phyloP scores from a whole-genome alignment of 2,113 vertebrate genomes.

The Anguilla japonica region DNA sequence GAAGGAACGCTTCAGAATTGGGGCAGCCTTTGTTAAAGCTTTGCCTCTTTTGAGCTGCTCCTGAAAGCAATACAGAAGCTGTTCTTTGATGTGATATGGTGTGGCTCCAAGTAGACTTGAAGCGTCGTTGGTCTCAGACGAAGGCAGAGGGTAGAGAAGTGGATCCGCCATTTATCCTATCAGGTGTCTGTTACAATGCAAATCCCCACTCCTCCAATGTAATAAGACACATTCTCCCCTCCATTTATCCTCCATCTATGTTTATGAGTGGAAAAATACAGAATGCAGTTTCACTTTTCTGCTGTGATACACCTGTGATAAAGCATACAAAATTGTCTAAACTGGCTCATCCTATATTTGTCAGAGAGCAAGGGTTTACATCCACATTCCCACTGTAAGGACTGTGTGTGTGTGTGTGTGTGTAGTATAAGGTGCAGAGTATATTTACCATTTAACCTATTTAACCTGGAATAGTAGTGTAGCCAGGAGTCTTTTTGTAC shows the following conservation, averaged over 20 bases:
- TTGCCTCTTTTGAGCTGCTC: not conserved
- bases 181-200: not conserved
- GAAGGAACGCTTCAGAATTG: not conserved
- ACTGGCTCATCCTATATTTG: not conserved
- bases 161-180: not conserved
- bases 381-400: not conserved
- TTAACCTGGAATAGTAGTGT: too few relatives aligned
- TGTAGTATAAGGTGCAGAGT: too few relatives aligned
- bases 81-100: not conserved
- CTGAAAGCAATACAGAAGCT: not conserved
- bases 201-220: not conserved
- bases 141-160: too few relatives aligned
- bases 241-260: not conserved
- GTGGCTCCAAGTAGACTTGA: not conserved
- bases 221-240: not conserved
- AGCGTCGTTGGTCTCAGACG: not conserved
- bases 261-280: not conserved
- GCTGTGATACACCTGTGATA: not conserved
- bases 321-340: not conserved
- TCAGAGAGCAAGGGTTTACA: not conserved
- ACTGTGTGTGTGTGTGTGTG: not conserved
- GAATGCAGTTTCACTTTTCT: not conserved
- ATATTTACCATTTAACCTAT: too few relatives aligned
- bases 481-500: too few relatives aligned
- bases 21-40: not conserved